phyloP scores from a whole-genome alignment of 2,797 vertebrate genomes.

The Gymnopithys bicolor region DNA sequence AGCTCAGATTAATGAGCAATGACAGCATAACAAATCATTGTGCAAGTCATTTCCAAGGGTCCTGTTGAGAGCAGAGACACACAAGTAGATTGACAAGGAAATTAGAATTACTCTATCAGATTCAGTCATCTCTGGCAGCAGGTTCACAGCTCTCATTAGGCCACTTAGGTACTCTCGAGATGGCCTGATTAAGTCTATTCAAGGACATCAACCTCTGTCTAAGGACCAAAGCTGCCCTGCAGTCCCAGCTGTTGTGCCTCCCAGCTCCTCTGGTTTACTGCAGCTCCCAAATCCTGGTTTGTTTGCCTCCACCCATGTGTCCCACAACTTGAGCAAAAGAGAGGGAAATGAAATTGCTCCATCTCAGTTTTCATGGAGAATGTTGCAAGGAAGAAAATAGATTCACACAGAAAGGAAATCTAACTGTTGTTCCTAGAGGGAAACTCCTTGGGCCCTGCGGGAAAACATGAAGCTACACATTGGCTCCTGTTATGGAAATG shows the following conservation, averaged over 20 bases:
- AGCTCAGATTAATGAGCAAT: conserved; percentile 50
- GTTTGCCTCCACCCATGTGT: neutral
- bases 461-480: neutral
- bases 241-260: neutral
- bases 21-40: conserved; percentile 48
- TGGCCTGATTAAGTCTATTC: neutral
- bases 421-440: neutral
- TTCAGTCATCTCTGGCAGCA: conserved; percentile 15
- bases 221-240: neutral
- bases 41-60: conserved; percentile 7
- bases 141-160: neutral
- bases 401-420: neutral
- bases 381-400: neutral
- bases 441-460: neutral
- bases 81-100: neutral
- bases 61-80: neutral
- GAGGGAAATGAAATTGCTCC: neutral
- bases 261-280: neutral
- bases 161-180: neutral
- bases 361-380: neutral
- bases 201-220: conserved; percentile 2
- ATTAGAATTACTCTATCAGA: neutral
- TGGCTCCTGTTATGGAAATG: neutral
- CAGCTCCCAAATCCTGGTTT: neutral
- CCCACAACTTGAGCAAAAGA: neutral